Conservation (phyloP, 2,797 vertebrate species). For the Spondyliosoma cantharus region DNA sequence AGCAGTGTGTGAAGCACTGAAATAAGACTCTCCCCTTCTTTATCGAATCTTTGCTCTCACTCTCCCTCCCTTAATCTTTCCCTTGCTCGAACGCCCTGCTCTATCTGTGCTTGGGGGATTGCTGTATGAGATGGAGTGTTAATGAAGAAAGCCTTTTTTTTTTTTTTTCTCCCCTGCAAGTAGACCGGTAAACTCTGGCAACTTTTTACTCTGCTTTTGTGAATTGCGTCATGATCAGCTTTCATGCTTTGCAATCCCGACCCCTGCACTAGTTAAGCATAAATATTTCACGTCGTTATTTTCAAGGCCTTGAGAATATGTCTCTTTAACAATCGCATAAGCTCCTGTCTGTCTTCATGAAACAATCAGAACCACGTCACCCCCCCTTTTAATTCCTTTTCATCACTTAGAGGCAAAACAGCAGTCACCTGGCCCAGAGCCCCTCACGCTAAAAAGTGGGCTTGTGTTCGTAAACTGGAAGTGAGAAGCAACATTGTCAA, state of each 20-base stretch:
- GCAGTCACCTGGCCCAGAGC: not conserved
- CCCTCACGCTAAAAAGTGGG: conserved; percentile 22
- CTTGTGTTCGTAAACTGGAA: conserved; percentile 52
- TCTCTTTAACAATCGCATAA: conserved; percentile 38
- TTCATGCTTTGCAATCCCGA: conserved; percentile 61
- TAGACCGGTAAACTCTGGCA: conserved; percentile 65
- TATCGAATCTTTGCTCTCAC: conserved; percentile 70
- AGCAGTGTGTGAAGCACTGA: conserved; percentile 71
- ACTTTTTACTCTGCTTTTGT: conserved; percentile 64
- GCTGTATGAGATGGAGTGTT: conserved; percentile 74
- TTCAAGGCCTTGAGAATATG: conserved; percentile 44
- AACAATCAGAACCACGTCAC: conserved; percentile 12
- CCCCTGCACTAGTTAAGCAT: conserved; percentile 59
- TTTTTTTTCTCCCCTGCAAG: conserved; percentile 29
- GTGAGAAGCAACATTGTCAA: conserved; percentile 70
- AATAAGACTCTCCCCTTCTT: conserved; percentile 77
- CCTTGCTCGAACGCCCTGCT: conserved; percentile 58
- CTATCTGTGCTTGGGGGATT: conserved; percentile 71
- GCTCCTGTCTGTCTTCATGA: not conserved
- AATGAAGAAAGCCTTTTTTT: conserved; percentile 71
- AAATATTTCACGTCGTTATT: conserved; percentile 66
- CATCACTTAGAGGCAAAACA: conserved; percentile 24
- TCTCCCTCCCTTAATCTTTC: conserved; percentile 70
- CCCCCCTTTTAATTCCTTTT: conserved; percentile 34
- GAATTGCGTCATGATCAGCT: conserved; percentile 68